Percentiles rank a stretch among this genome's conserved stretches.
These are phyloP conservation scores for Callinectes sapidus DNA, from an alignment of 2,888 invertebrate genomes.

Conservation along the genomic window DNA sequence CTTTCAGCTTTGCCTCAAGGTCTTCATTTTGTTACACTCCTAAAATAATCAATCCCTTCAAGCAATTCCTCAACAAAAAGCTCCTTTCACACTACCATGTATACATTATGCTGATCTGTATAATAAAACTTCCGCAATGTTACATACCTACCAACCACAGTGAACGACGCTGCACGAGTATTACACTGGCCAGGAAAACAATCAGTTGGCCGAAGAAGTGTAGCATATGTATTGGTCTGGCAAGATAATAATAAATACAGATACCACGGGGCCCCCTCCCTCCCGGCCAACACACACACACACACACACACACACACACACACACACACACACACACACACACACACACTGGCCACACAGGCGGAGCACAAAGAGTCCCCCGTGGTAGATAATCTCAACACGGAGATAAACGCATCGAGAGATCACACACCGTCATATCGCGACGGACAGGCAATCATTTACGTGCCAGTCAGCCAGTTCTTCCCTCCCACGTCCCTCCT, in stretches of 20 bases:
- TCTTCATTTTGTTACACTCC: too few relatives aligned
- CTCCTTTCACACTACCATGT: too few relatives aligned
- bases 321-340: not conserved
- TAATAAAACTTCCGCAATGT: too few relatives aligned
- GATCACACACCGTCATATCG: slow-evolving; percentile 19
- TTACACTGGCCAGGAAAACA: not conserved
- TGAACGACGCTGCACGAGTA: not conserved
- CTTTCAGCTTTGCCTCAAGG: too few relatives aligned
- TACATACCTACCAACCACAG: too few relatives aligned
- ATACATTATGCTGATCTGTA: too few relatives aligned
- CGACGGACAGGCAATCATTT: slow-evolving; percentile 8
- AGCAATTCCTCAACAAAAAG: too few relatives aligned
- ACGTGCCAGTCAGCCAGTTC: not conserved
- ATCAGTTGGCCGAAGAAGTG: not conserved
- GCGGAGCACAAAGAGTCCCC: not conserved
- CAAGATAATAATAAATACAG: not conserved
- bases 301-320: slow-evolving; percentile 3
- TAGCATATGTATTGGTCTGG: not conserved
- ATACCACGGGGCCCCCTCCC: not conserved
- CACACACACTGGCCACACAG: not conserved
- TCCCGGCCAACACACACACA: not conserved
- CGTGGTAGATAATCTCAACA: not conserved
- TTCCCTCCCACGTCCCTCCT: not conserved
- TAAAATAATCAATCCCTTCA: too few relatives aligned
- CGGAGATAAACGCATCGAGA: not conserved